Evolutionary conservation across 2,888 invertebrate genomes (phyloP).

Genomic region (Barypeithes pellucidus): DNA sequence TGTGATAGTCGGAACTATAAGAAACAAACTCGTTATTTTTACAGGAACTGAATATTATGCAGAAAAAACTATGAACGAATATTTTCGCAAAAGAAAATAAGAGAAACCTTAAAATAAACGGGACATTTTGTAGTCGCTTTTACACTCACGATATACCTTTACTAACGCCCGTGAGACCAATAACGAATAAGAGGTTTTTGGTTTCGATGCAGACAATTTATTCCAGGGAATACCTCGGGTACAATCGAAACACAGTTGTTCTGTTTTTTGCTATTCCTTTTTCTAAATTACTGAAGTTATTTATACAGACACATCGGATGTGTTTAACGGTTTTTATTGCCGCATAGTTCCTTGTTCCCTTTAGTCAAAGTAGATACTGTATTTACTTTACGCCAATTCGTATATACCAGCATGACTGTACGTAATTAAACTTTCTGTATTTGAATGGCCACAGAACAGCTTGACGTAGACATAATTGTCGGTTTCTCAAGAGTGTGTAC

Average conservation of each 20-base stretch:
- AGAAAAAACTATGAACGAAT: slow-evolving; percentile 12
- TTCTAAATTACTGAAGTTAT: slow-evolving; percentile 8
- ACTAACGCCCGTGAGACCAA: slow-evolving; percentile 27
- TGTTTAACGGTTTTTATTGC: slow-evolving; percentile 10
- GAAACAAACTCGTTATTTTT: too few relatives aligned
- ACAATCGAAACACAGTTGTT: slow-evolving; percentile 23
- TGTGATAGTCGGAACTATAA: too few relatives aligned
- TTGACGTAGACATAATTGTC: too few relatives aligned
- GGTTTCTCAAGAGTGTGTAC: too few relatives aligned
- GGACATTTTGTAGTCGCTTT: background rate
- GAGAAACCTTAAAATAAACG: slow-evolving; percentile 17
- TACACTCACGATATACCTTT: slow-evolving; percentile 9
- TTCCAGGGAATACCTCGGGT: slow-evolving; percentile 23
- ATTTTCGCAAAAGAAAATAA: slow-evolving; percentile 15
- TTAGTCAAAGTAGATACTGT: too few relatives aligned
- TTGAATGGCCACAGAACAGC: too few relatives aligned
- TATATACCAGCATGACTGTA: too few relatives aligned
- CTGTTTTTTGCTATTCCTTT: slow-evolving; percentile 15
- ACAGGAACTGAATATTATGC: background rate
- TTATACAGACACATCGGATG: slow-evolving; percentile 3
- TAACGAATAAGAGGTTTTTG: slow-evolving; percentile 37
- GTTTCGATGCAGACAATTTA: slow-evolving; percentile 31
- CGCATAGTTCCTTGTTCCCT: background rate
- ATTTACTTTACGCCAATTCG: too few relatives aligned
- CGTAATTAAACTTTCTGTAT: too few relatives aligned